Evolutionary conservation across 2,797 vertebrate genomes (phyloP).

Genomic region (Neopelma chrysocephalum): DNA sequence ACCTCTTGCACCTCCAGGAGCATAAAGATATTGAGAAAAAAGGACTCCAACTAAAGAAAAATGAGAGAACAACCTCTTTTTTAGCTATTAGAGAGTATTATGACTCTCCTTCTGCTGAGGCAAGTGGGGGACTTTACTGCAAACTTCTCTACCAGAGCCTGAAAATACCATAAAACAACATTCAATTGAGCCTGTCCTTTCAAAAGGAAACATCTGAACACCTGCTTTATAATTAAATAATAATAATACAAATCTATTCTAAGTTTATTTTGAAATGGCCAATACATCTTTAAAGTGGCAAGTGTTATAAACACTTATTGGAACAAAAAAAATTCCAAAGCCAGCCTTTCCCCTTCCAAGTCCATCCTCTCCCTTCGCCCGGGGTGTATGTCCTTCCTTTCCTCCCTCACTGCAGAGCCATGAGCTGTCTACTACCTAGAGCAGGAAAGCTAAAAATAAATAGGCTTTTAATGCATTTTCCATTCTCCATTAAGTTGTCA

Average conservation of each 20-base stretch:
- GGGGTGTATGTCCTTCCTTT: neutral
- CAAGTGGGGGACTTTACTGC: neutral
- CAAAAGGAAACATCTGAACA: neutral
- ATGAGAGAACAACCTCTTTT: neutral
- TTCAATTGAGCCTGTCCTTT: neutral
- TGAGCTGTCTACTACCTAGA: neutral
- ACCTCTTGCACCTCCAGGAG: neutral
- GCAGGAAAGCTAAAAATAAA: neutral
- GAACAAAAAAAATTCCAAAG: neutral
- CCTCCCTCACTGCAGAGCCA: neutral
- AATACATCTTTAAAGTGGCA: neutral
- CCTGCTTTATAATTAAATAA: neutral
- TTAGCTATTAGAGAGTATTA: neutral
- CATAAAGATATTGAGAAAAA: neutral
- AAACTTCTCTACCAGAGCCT: neutral
- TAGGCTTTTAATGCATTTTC: neutral
- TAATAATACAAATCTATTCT: neutral
- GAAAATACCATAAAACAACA: neutral
- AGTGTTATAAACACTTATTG: neutral
- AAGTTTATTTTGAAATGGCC: neutral
- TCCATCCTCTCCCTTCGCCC: neutral
- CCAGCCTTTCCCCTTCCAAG: neutral
- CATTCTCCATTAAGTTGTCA: neutral
- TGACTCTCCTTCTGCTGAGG: fast-evolving
- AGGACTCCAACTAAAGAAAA: neutral